Evolutionary conservation across 2,113 vertebrate genomes (phyloP).

Genomic region (Trematocara unimaculatum): DNA sequence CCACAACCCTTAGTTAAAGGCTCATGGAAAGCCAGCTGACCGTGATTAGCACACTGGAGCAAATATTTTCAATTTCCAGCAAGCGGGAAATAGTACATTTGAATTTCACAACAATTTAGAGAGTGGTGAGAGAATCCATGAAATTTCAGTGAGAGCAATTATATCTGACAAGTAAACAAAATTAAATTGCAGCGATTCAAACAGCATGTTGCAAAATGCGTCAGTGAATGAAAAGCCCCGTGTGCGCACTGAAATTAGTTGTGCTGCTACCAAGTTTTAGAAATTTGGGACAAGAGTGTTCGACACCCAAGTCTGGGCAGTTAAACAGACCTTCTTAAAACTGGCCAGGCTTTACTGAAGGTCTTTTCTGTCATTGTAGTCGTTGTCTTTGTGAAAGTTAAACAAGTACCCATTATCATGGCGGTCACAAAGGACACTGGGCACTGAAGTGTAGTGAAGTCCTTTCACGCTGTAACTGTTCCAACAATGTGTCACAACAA

Average conservation of each 20-base stretch:
- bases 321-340: not conserved
- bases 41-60: not conserved
- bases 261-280: not conserved
- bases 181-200: not conserved
- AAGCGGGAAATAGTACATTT: not conserved
- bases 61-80: not conserved
- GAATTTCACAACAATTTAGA: not conserved
- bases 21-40: not conserved
- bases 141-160: not conserved
- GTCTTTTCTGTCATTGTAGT: not conserved
- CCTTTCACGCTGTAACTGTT: not conserved
- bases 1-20: not conserved
- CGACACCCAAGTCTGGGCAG: not conserved
- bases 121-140: not conserved
- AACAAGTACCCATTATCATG: not conserved
- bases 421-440: not conserved
- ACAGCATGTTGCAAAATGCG: not conserved
- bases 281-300: not conserved
- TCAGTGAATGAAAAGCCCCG: not conserved
- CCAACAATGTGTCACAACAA: slow-evolving; percentile 8
- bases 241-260: not conserved
- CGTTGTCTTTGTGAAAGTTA: not conserved
- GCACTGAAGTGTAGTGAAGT: not conserved
- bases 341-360: not conserved
- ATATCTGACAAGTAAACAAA: not conserved